Conservation (phyloP, 1,140 invertebrate species). For the Drosophila kikkawai region DNA sequence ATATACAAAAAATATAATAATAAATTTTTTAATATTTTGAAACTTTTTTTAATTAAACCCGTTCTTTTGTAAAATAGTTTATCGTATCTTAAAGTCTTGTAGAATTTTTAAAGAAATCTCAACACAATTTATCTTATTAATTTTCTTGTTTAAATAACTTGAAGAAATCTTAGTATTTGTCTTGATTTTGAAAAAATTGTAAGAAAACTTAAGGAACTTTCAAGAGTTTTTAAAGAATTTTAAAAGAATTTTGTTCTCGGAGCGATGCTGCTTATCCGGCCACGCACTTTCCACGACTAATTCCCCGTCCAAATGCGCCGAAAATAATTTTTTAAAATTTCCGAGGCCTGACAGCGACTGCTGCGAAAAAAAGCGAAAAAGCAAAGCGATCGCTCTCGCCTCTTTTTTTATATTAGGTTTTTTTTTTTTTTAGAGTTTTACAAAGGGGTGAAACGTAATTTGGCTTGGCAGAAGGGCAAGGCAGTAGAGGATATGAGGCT, state of each 20-base stretch:
- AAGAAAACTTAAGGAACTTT: slow-evolving; percentile 1
- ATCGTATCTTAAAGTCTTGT: background rate
- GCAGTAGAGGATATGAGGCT: slow-evolving; percentile 28
- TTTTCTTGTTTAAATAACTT: background rate
- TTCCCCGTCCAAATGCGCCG: slow-evolving; percentile 43
- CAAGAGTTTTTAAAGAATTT: background rate
- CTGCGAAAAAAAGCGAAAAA: slow-evolving; percentile 62
- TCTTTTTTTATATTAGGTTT: slow-evolving; percentile 32
- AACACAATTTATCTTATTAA: background rate
- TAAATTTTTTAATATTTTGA: background rate
- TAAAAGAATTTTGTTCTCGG: slow-evolving; percentile 19
- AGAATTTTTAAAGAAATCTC: background rate
- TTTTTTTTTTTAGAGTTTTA: slow-evolving; percentile 54
- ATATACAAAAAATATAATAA: background rate
- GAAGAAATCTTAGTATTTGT: background rate
- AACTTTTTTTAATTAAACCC: background rate
- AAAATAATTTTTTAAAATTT: slow-evolving; percentile 64
- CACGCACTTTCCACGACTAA: slow-evolving; percentile 78
- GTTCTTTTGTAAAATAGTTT: background rate
- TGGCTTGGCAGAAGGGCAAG: slow-evolving; percentile 35
- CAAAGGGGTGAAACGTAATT: slow-evolving; percentile 81
- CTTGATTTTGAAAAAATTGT: background rate
- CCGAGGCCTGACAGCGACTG: slow-evolving; percentile 24
- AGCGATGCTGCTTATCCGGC: slow-evolving; percentile 56
- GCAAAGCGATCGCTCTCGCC: slow-evolving; percentile 69